Conservation (phyloP, 2,797 vertebrate species). For the Acrossocheilus wenchowensis region DNA sequence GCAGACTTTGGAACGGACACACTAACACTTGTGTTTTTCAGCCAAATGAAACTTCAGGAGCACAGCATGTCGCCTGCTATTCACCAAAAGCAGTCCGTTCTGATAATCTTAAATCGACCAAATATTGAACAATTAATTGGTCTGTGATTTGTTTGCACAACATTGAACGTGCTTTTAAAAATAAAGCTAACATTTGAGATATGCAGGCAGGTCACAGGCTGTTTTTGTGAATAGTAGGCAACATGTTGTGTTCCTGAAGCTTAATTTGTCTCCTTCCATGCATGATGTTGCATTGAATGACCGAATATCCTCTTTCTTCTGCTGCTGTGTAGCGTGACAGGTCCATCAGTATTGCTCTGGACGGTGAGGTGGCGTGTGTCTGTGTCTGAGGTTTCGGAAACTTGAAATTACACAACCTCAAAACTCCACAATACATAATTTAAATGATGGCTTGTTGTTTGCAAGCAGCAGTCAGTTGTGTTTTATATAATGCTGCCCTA, state of each 20-base stretch:
- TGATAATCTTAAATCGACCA: slow-evolving; percentile 5
- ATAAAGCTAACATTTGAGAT: neutral
- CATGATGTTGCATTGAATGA: slow-evolving; percentile 52
- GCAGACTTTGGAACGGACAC: neutral
- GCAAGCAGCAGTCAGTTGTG: neutral
- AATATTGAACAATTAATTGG: slow-evolving; percentile 14
- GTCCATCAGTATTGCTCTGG: slow-evolving; percentile 37
- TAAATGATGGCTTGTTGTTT: neutral
- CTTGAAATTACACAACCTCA: slow-evolving; percentile 22
- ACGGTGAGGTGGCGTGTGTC: slow-evolving; percentile 7
- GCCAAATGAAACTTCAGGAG: neutral
- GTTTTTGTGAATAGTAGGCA: slow-evolving; percentile 36
- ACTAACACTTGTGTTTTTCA: neutral
- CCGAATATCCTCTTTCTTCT: slow-evolving; percentile 26
- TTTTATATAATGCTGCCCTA: neutral
- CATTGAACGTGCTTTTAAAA: neutral
- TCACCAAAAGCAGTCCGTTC: neutral
- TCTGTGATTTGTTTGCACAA: neutral
- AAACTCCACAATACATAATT: neutral
- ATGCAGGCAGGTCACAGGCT: slow-evolving; percentile 13
- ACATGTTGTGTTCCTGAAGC: slow-evolving; percentile 24
- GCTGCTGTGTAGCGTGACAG: slow-evolving; percentile 32
- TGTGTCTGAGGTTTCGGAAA: slow-evolving; percentile 22
- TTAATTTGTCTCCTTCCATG: slow-evolving; percentile 48
- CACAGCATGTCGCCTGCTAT: neutral